These are phyloP conservation scores for Vidua chalybeata DNA, from an alignment of 2,113 vertebrate genomes.

Conservation along the genomic window DNA sequence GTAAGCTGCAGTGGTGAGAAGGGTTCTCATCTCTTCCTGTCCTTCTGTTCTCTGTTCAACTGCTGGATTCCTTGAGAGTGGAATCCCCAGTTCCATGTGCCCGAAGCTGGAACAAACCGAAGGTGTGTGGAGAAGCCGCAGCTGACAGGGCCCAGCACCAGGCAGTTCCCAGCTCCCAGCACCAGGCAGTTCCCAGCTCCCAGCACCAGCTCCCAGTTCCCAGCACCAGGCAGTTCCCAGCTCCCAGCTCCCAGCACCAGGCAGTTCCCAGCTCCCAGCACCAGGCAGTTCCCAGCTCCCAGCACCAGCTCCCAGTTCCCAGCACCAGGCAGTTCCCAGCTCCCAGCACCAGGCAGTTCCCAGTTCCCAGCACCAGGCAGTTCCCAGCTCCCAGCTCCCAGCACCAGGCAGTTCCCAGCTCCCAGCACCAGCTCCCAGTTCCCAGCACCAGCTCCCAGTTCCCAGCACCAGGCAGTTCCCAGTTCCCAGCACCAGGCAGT, in stretches of 20 bases:
- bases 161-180: too few relatives aligned
- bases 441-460: too few relatives aligned
- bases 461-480: not conserved
- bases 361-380: too few relatives aligned
- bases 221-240: too few relatives aligned
- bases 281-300: not conserved
- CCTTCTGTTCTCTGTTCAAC: not conserved
- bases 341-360: too few relatives aligned
- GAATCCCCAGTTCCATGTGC: rapidly evolving
- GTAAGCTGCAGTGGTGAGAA: not conserved
- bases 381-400: not conserved
- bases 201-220: too few relatives aligned
- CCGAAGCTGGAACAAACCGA: too few relatives aligned
- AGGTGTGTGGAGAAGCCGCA: not conserved
- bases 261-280: not conserved
- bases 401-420: too few relatives aligned
- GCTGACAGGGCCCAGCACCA: not conserved
- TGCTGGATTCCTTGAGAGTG: not conserved
- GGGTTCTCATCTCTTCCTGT: not conserved
- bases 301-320: not conserved
- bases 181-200: too few relatives aligned
- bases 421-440: too few relatives aligned
- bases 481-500: not conserved
- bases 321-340: too few relatives aligned
- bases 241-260: too few relatives aligned